Base-by-base conservation (phyloP, 1,140 invertebrate genomes). In the Contarinia nasturtii region DNA sequence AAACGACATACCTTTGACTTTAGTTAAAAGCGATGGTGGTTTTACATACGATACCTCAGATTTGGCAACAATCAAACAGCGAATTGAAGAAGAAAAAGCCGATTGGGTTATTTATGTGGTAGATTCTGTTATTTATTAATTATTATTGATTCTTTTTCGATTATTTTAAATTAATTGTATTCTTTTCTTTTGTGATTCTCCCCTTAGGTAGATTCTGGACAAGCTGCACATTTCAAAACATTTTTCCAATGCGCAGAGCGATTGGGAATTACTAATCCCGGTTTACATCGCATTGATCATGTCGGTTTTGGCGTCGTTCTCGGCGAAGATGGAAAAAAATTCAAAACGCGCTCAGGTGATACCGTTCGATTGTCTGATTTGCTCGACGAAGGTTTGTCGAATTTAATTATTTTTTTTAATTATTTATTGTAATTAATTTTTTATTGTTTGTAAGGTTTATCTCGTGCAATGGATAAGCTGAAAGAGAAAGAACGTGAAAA, bases 21-120 rank as follows among this genome's bases (percentile, higher is more conserved):
- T 99, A 15, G 78, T 98, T 0, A 99, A 99, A 69, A 90, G 89
- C 3, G 96, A 98, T 69, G 96, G 96, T 44, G 95, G 95, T 22
- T 98, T 82, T 60, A 99, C 96, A 0, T 99, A 99, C 66, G 96
- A 98, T 61, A 99, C 96, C 0, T 98, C 93, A 7, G 96, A 99
- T 67, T 71, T 99, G 72, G 91, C 96, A 3, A 77, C 86, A 8
- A 74, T 99, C 2, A 84, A 79, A 53, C 80, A 98, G 44, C 73
- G 96, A 42, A 63, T 98, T 7, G 63, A 85, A 47, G 88, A 92
- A 58, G 90, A 97, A 61, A 84, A 83, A 49, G 84, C 68, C 2
- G 81, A 92, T 52, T 88, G 93, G 79, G 58, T 98, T 1, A 83
- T 99, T 54, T 98, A 98, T 69, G 86, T 98, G 0, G 86, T 87